phyloP scores from a whole-genome alignment of 2,797 vertebrate species.

The Oreochromis mossambicus region DNA sequence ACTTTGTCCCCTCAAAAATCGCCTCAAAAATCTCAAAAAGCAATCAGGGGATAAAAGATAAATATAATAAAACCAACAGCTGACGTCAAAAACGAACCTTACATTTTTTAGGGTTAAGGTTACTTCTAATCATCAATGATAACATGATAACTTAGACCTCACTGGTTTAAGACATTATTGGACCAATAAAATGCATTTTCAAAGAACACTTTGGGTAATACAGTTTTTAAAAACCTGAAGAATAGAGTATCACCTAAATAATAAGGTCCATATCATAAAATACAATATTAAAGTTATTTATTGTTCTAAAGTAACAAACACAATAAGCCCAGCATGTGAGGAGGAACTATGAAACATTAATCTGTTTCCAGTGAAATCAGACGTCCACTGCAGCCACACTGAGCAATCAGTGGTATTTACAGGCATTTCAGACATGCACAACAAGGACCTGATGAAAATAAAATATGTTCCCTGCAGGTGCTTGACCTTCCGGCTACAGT shows the following conservation, averaged over 20 bases:
- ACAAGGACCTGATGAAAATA: not conserved
- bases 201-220: not conserved
- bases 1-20: not conserved
- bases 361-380: not conserved
- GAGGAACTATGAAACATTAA: not conserved
- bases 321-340: not conserved
- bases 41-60: not conserved
- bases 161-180: not conserved
- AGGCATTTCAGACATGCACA: not conserved
- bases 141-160: not conserved
- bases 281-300: not conserved
- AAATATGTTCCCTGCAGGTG: not conserved
- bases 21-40: not conserved
- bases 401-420: not conserved
- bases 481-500: conserved; percentile 17
- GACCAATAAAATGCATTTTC: not conserved
- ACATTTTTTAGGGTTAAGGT: not conserved
- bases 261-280: not conserved
- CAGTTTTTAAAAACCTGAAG: not conserved
- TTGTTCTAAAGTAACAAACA: not conserved
- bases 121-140: not conserved
- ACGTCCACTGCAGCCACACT: not conserved
- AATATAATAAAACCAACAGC: not conserved
- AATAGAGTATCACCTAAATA: not conserved
- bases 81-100: not conserved